Evolutionary conservation across 1,140 invertebrate genomes (phyloP).

Genomic region (Mizuhopecten yessoensis): DNA sequence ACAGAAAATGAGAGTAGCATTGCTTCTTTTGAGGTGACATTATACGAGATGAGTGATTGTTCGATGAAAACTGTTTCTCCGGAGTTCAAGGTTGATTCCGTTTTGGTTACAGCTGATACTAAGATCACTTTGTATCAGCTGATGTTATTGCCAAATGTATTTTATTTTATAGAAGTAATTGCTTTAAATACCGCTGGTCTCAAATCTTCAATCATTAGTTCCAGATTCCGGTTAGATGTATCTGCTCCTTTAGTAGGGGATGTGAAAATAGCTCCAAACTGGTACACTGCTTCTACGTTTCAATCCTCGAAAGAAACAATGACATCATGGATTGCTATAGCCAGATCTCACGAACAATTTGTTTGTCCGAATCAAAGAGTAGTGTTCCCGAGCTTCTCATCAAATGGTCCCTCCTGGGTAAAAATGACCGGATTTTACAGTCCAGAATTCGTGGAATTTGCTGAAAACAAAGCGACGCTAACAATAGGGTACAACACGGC

Average conservation of each 20-base stretch:
- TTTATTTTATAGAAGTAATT: slow-evolving; percentile 53
- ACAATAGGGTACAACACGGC: slow-evolving; percentile 49
- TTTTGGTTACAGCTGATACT: slow-evolving; percentile 5
- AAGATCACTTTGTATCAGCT: slow-evolving; percentile 9
- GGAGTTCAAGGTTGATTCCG: not conserved
- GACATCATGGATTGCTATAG: slow-evolving; percentile 44
- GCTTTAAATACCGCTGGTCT: slow-evolving; percentile 56
- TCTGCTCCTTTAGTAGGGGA: slow-evolving; percentile 54
- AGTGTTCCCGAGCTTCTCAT: not conserved
- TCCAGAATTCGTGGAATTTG: slow-evolving; percentile 1
- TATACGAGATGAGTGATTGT: slow-evolving; percentile 42
- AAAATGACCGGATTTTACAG: not conserved
- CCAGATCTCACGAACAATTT: slow-evolving; percentile 31
- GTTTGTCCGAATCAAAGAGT: slow-evolving; percentile 46
- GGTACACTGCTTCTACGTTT: slow-evolving; percentile 50
- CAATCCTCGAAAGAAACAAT: slow-evolving; percentile 52
- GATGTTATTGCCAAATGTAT: not conserved
- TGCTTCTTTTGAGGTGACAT: slow-evolving; percentile 40
- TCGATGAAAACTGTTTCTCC: not conserved
- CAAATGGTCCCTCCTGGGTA: not conserved
- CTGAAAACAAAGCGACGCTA: not conserved
- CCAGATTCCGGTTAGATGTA: slow-evolving; percentile 51
- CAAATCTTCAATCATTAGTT: slow-evolving; percentile 36
- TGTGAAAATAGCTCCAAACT: slow-evolving; percentile 54
- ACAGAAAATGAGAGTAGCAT: slow-evolving; percentile 63